phyloP scores from a whole-genome alignment of 2,113 vertebrate genomes.

The Clarias batrachus region DNA sequence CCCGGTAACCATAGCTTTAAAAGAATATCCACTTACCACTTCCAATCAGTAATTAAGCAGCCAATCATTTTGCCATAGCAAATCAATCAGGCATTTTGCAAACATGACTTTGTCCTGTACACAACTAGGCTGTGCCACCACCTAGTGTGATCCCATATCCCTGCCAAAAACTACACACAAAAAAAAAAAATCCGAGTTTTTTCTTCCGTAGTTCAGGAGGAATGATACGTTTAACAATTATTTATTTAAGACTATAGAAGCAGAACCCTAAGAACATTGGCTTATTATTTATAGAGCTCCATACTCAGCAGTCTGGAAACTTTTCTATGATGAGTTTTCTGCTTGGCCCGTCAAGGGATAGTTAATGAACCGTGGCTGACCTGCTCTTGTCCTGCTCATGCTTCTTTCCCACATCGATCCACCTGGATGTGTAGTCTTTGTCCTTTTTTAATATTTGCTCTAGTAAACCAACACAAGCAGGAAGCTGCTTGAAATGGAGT shows the following conservation, averaged over 20 bases:
- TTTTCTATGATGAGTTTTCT: constrained; percentile 60
- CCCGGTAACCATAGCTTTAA: neutral
- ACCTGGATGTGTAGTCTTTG: constrained; percentile 27
- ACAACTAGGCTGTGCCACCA: neutral
- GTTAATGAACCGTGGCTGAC: constrained; percentile 28
- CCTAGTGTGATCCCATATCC: neutral
- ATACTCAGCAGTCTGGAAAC: constrained; percentile 55
- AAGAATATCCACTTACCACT: too few species aligned
- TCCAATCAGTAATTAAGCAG: neutral
- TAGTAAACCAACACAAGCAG: constrained; percentile 40
- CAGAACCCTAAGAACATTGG: constrained; percentile 67
- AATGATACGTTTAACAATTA: constrained; percentile 47
- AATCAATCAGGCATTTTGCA: neutral
- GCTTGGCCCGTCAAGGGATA: constrained; percentile 24
- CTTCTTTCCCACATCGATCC: constrained; percentile 40
- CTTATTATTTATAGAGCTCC: constrained; percentile 69
- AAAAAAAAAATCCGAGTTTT: neutral
- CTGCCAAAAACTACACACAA: neutral
- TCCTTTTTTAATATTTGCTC: constrained; percentile 41
- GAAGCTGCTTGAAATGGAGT: constrained; percentile 32
- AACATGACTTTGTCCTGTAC: neutral
- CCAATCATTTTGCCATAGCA: neutral
- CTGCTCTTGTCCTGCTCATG: constrained; percentile 2
- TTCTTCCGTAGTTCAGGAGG: neutral
- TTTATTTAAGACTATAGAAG: constrained; percentile 62